Conservation (phyloP, 2,797 vertebrate species). For the Scomberomorus guttatus region DNA sequence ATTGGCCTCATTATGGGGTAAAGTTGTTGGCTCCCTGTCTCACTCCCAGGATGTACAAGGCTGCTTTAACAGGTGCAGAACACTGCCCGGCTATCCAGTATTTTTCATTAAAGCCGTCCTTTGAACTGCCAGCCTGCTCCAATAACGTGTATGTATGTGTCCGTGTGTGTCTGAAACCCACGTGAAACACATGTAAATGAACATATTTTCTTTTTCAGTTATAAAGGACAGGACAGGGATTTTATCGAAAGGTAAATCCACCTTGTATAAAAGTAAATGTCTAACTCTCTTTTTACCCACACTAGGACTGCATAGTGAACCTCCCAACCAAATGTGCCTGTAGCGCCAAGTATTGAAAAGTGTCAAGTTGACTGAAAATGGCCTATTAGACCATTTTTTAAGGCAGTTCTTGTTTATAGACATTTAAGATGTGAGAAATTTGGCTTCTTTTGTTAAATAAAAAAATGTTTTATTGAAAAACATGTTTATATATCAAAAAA, state of each 20-base stretch:
- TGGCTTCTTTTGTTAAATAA: not conserved
- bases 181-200: conserved; percentile 23
- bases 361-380: not conserved
- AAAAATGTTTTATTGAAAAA: no score
- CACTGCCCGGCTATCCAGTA: conserved; percentile 44
- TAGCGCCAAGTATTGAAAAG: not conserved
- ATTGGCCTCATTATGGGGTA: conserved; percentile 77
- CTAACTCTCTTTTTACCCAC: not conserved
- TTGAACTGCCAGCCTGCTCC: conserved; percentile 67
- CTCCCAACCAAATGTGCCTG: conserved; percentile 6
- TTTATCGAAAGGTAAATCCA: conserved; percentile 71
- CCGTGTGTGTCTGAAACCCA: conserved; percentile 4
- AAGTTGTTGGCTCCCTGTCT: conserved; percentile 69
- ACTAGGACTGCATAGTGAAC: not conserved
- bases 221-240: conserved; percentile 11
- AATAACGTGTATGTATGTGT: conserved; percentile 39
- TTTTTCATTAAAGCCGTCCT: conserved; percentile 73
- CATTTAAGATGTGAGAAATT: not conserved
- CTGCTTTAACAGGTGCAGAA: conserved; percentile 79
- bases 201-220: conserved; percentile 22
- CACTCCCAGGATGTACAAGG: conserved; percentile 55
- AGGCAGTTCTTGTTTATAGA: not conserved
- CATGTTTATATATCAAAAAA: not conserved
- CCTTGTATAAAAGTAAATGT: conserved; percentile 63
- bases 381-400: not conserved